These are phyloP conservation scores for Protodeltote pygarga DNA, from an alignment of 2,888 invertebrate species.

Conservation along the genomic window DNA sequence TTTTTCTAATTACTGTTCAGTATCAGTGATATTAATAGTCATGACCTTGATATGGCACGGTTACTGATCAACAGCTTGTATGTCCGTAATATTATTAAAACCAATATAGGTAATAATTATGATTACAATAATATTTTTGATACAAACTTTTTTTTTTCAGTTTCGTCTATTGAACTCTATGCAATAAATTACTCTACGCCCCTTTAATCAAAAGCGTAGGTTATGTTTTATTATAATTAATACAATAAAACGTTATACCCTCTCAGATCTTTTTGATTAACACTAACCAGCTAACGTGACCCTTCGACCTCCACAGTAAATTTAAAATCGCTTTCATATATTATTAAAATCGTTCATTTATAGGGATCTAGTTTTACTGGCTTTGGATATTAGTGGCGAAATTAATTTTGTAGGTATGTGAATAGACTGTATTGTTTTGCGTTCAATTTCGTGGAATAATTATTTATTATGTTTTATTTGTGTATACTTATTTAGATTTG, in stretches of 20 bases:
- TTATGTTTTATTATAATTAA: conserved; percentile 54
- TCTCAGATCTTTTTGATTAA: conserved; percentile 44
- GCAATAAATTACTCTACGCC: conserved; percentile 11
- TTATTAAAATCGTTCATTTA: conserved; percentile 26
- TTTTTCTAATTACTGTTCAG: too few species aligned
- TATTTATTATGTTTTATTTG: conserved; percentile 4
- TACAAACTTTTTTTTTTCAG: too few species aligned
- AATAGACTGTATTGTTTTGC: conserved; percentile 20
- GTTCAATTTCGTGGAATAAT: conserved; percentile 12
- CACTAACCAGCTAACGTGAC: conserved; percentile 29
- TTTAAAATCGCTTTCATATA: conserved; percentile 31
- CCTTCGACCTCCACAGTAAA: conserved; percentile 30
- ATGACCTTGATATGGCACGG: too few species aligned
- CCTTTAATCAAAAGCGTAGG: conserved; percentile 52
- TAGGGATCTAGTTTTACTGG: conserved; percentile 27
- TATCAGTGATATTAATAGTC: too few species aligned
- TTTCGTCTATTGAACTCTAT: neutral
- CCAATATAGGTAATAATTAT: neutral
- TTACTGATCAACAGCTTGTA: too few species aligned
- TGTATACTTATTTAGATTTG: neutral
- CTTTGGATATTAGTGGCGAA: conserved; percentile 5
- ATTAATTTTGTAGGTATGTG: conserved; percentile 25
- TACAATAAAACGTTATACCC: conserved; percentile 53
- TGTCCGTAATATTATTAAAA: too few species aligned
- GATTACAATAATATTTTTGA: too few species aligned